Evolutionary conservation across 2,888 invertebrate species (phyloP), one percentile per base, ranked within the genome.

Genomic region (Conops quadrifasciatus): DNA sequence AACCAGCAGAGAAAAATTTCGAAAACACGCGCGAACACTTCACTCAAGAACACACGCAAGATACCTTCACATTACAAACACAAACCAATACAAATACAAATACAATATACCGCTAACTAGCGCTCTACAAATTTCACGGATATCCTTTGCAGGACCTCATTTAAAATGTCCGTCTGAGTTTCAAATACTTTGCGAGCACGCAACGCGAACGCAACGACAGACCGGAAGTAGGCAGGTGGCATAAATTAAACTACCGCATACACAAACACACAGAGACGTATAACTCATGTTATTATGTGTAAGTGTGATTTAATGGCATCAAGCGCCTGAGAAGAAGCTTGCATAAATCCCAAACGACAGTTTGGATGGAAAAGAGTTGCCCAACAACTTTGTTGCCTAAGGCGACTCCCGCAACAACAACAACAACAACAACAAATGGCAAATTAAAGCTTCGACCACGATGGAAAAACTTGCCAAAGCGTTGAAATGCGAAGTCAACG

Each of bases 81-180:
- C 15, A 13, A 19, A 15, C n/a, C 19, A 15, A 19, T 28, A 11
- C 11, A 58, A 58, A 58, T 58, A 11, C 11, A 58, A 58, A 58
- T 58, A 58, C n/a, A n/a, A n/a, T n/a, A 13, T 9, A 28, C 24
- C 28, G 16, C 5, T 36, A 9, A 36, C 36, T 36, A 36, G 36
- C 36, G 36, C 9, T 13, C 63, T 15, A 56, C 36, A 51, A 62
- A 62, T 24, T 51, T 43, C 16, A 26, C 62, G 68, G 68, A 68
- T 51, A 62, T 60, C 24, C 60, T 68, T 19, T 28, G 30, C 60
- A 68, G 68, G 68, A 68, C 62, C 68, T 60, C 68, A 60, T 51
- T 51, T 60, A 21, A 62, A 62, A 51, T 60, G 68, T 68, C 60
- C 62, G 68, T 62, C 36, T 36, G 9, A 36, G 30, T 62, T 68